These are phyloP conservation scores for Dascyllus trimaculatus DNA, from an alignment of 2,113 vertebrate genomes.

Conservation along the genomic window DNA sequence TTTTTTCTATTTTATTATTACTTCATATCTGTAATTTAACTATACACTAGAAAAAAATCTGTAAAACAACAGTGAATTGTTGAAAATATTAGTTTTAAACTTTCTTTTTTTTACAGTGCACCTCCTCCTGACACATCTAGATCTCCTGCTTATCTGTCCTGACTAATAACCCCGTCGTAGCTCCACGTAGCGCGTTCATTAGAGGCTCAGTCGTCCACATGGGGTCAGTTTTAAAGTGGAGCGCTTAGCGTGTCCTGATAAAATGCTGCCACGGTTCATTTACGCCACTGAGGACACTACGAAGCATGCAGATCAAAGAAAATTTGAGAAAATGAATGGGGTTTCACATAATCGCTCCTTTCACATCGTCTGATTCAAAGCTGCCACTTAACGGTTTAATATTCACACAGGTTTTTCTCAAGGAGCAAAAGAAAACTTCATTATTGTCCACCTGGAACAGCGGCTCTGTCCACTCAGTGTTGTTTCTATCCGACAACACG, in stretches of 20 bases:
- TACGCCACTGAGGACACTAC: background rate
- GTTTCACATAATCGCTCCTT: background rate
- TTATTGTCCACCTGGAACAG: no score
- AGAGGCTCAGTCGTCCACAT: constrained; percentile 59
- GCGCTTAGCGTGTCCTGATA: constrained; percentile 4
- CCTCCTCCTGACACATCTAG: constrained; percentile 32
- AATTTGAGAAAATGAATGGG: background rate
- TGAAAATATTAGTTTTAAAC: no score
- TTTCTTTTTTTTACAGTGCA: no score
- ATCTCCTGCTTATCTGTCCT: background rate
- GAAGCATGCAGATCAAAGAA: constrained; percentile 17
- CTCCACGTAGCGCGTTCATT: constrained; percentile 25
- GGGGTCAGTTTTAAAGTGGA: constrained; percentile 36
- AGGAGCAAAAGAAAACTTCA: background rate
- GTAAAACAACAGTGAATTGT: no score
- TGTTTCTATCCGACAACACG: no score
- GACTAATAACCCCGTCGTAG: no score
- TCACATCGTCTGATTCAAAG: constrained; percentile 4
- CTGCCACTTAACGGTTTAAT: background rate
- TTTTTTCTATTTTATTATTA: no score
- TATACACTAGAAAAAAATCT: no score
- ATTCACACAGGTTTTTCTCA: background rate
- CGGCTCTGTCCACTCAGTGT: background rate
- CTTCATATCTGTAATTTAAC: no score
- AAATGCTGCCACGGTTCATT: constrained; percentile 3